Conservation (phyloP, 1,140 invertebrate species). For the Zaprionus inermis region DNA sequence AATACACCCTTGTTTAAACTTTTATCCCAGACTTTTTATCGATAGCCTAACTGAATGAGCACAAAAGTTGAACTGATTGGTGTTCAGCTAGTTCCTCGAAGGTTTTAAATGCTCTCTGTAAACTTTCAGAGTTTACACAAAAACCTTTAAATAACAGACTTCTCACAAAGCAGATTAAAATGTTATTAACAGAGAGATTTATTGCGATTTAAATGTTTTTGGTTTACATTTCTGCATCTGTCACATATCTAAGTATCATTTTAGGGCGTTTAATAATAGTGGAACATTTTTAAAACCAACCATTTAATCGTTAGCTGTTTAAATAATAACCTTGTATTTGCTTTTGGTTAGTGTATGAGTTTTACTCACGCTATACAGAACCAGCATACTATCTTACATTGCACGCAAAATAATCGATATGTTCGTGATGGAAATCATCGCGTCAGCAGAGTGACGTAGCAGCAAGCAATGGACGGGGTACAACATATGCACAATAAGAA, state of each 20-base stretch:
- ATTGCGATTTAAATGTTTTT: too few relatives aligned
- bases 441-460: constrained; percentile 23
- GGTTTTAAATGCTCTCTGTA: neutral
- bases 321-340: neutral
- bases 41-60: neutral
- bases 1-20: neutral
- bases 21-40: neutral
- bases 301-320: neutral
- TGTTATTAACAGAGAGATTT: neutral
- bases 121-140: neutral
- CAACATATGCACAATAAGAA: constrained; percentile 13
- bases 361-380: neutral
- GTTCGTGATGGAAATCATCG: constrained; percentile 2
- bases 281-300: too few relatives aligned
- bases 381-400: neutral
- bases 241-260: too few relatives aligned
- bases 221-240: too few relatives aligned
- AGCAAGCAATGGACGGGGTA: constrained; percentile 15
- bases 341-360: neutral
- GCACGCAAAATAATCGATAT: constrained; percentile 26
- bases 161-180: too few relatives aligned
- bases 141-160: too few relatives aligned
- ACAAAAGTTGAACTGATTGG: neutral
- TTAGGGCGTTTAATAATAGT: too few relatives aligned
- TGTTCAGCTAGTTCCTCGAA: neutral